phyloP scores from a whole-genome alignment of 2,113 vertebrate species.

The Ceuthmochares aereus region DNA sequence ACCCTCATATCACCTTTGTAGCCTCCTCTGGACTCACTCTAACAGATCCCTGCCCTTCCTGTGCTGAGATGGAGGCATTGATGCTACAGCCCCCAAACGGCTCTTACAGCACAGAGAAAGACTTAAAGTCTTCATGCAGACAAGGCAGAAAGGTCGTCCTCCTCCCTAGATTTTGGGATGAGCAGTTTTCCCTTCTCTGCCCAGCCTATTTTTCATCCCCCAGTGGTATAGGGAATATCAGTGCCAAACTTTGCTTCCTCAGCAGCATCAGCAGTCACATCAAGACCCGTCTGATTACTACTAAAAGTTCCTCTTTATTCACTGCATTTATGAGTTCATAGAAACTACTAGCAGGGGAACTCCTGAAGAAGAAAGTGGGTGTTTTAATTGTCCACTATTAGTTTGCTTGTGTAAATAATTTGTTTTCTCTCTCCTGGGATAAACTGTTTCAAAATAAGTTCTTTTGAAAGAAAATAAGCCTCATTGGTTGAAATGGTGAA shows the following conservation, averaged over 20 bases:
- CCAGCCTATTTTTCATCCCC: background rate
- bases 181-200: background rate
- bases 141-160: background rate
- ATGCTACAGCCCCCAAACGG: background rate
- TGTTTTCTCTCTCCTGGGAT: slow-evolving; percentile 18
- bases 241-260: background rate
- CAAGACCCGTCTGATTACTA: background rate
- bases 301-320: background rate
- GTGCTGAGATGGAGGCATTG: background rate
- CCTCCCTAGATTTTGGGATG: background rate
- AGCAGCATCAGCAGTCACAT: background rate
- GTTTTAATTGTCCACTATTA: background rate
- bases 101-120: background rate
- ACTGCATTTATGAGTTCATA: background rate
- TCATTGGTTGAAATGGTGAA: background rate
- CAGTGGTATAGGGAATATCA: background rate
- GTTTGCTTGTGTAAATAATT: slow-evolving; percentile 34
- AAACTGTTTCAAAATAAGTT: background rate
- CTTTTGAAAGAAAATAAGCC: background rate
- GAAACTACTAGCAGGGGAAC: background rate
- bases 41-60: no score
- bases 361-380: background rate
- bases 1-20: no score
- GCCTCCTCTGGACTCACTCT: no score
- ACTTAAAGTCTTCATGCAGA: background rate